Evolutionary conservation across 2,113 vertebrate genomes (phyloP).

Genomic region (Equus quagga): DNA sequence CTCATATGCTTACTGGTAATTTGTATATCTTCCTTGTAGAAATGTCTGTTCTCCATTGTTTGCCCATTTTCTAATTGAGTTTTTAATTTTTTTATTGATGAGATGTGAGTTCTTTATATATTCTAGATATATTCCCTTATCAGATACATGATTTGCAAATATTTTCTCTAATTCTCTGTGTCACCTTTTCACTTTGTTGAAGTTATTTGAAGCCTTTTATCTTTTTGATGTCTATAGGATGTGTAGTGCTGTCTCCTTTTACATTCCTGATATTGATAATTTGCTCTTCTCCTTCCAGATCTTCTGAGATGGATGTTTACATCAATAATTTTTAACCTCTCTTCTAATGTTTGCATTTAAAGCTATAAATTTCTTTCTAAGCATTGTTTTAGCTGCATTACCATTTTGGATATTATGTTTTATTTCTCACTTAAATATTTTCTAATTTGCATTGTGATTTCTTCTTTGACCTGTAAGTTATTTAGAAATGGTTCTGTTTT

Average conservation of each 20-base stretch:
- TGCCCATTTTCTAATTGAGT: not conserved
- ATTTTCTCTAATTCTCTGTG: not conserved
- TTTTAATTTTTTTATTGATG: not conserved
- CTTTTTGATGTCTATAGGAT: not conserved
- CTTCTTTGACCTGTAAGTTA: not conserved
- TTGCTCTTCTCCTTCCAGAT: not conserved
- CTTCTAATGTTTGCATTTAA: not conserved
- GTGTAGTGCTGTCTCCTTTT: not conserved
- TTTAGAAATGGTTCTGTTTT: not conserved
- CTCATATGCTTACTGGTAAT: not conserved
- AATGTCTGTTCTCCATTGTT: not conserved
- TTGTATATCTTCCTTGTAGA: not conserved
- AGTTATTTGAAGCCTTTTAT: conserved; percentile 6
- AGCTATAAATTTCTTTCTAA: not conserved
- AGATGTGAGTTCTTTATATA: not conserved
- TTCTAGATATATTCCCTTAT: not conserved
- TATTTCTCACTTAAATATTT: not conserved
- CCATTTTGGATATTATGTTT: not conserved
- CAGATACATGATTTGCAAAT: not conserved
- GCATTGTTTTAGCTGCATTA: not conserved
- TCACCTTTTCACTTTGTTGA: not conserved
- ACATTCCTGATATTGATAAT: not conserved
- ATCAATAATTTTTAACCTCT: not conserved
- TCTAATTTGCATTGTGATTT: not conserved
- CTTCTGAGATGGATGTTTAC: not conserved